Evolutionary conservation across 2,113 vertebrate species (phyloP), one percentile per base, ranked within the genome.

Genomic region (Cricetomys ansorgei): DNA sequence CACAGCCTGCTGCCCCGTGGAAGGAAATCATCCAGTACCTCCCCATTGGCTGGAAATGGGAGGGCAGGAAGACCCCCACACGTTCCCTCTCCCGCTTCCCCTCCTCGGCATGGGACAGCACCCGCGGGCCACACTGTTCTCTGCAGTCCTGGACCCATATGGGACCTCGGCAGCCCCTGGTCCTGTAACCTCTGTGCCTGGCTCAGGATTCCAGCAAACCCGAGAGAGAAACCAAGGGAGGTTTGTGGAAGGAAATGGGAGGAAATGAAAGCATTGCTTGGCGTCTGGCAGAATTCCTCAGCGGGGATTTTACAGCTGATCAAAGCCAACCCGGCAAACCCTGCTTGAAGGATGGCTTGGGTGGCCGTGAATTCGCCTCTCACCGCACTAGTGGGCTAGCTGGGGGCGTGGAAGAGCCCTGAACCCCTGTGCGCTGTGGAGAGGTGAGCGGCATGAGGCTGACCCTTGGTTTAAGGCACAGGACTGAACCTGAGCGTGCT

Each of bases 281-380:
- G 34, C 8, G 29, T 87, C 94, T 84, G 96, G 87, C 77, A 77
- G 1, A 50, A 48, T 29, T 92, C 94, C 95, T 84, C 29, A 4
- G n/a, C 0, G 50, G 88, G 69, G 70, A 83, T 75, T 84, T 45
- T 53, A 19, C 11, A 1, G 8, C 79, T 95, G 79, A 94, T 79
- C 70, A 64, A 84, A 84, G 77, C 69, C 89, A 73, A 75, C 87
- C 53, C n/a, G 31, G 62, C 43, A 45, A 62, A 50, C 72, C 48
- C 65, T 55, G 48, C 73, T 79, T 77, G 55, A 40, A 50, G 93
- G 59, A 31, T 79, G 37, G 27, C 59, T 65, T 16, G 81, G 75
- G 72, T 67, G 43, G 70, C 91, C 55, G 83, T 70, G 79, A 94
- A 72, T 48, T 85, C 53, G 65, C 72, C 80, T 70, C 45, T 29